phyloP scores from a whole-genome alignment of 2,113 vertebrate genomes.

The Columba livia region DNA sequence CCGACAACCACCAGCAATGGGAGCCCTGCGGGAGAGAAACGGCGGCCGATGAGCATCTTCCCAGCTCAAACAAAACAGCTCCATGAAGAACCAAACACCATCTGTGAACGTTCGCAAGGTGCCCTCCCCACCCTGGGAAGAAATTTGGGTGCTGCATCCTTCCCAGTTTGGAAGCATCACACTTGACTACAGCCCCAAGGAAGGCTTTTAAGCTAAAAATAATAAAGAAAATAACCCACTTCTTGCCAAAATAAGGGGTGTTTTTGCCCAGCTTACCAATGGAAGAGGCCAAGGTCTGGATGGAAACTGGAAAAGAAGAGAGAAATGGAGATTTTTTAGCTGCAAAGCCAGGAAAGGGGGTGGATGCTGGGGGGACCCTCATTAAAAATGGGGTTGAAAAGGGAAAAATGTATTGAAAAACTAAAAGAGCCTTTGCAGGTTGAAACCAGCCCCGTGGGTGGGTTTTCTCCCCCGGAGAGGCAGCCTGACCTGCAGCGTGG shows the following conservation, averaged over 20 bases:
- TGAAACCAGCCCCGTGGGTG: fast-evolving
- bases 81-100: fast-evolving
- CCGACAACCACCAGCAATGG: fast-evolving
- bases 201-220: neutral
- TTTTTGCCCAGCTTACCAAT: neutral
- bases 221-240: neutral
- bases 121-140: neutral
- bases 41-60: fast-evolving
- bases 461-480: fast-evolving
- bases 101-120: fast-evolving
- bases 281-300: neutral
- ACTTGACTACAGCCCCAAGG: fast-evolving
- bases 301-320: neutral
- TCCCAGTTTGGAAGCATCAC: fast-evolving
- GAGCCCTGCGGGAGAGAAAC: neutral
- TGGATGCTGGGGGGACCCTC: neutral
- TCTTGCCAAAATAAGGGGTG: neutral
- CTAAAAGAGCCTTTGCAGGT: neutral
- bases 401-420: neutral
- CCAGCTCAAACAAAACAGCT: neutral
- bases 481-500: neutral
- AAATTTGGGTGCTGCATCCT: neutral
- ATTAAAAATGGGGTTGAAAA: neutral
- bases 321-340: neutral
- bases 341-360: neutral